Conservation (phyloP, 53 echinoderm and acorn worm genomes). For the Temnopleurus reevesii region DNA sequence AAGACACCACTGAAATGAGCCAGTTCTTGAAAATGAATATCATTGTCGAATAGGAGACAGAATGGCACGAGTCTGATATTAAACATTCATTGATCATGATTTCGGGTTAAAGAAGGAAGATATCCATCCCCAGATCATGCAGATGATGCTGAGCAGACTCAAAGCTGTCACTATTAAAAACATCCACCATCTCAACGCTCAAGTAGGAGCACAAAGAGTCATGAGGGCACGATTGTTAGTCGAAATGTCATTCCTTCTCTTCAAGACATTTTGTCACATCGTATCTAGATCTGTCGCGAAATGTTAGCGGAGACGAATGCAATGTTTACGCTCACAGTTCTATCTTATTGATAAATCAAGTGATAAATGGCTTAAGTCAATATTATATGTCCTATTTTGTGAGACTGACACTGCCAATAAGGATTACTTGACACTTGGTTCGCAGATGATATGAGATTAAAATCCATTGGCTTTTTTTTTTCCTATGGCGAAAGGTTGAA, state of each 20-base stretch:
- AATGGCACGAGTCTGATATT: too few species aligned
- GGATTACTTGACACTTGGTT: conserved; percentile 33
- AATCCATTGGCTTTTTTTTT: too few species aligned
- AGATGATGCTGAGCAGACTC: not conserved
- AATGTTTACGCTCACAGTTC: not conserved
- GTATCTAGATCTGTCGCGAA: not conserved
- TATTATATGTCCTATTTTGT: not conserved
- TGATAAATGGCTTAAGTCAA: conserved; percentile 31
- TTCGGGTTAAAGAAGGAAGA: not conserved
- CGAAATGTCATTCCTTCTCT: not conserved
- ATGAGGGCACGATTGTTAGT: conserved; percentile 33
- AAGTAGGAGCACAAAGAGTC: not conserved
- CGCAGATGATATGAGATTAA: not conserved
- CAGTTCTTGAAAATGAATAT: too few species aligned
- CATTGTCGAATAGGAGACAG: too few species aligned
- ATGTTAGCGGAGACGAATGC: not conserved
- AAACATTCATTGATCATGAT: not conserved
- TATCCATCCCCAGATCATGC: not conserved
- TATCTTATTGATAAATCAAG: conserved; percentile 43
- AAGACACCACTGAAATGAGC: too few species aligned
- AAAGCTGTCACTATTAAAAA: conserved; percentile 25
- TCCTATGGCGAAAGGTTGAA: too few species aligned
- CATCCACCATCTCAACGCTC: conserved; percentile 4
- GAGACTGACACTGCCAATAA: conserved; percentile 36
- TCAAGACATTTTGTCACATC: not conserved